A percentile compares a stretch with the other conserved stretches of the same genome.
Evolutionary conservation across 2,113 vertebrate genomes (phyloP).

Genomic region (Rhinichthys klamathensis): DNA sequence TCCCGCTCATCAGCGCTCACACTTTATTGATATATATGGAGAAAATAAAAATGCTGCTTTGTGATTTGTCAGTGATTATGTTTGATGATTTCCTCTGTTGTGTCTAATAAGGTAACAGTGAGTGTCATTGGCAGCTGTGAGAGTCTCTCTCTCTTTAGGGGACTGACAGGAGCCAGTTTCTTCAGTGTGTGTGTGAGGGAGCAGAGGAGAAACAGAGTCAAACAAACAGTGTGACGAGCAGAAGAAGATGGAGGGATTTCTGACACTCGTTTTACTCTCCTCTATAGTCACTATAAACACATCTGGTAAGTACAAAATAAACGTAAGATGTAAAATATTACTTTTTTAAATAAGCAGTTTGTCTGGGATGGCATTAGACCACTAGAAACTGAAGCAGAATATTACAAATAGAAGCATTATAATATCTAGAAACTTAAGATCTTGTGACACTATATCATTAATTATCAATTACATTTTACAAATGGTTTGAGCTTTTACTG

Average conservation of each 20-base stretch:
- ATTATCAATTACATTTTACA: no score
- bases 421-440: no score
- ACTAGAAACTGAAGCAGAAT: no score
- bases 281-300: background rate
- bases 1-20: constrained; percentile 18
- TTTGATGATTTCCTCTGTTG: constrained; percentile 40
- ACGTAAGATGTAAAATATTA: no score
- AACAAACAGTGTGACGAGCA: background rate
- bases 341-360: no score
- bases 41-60: constrained; percentile 17
- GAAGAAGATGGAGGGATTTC: background rate
- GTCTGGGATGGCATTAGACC: no score
- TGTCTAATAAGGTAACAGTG: constrained; percentile 43
- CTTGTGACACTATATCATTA: no score
- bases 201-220: background rate
- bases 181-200: constrained; percentile 24
- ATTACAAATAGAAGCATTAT: no score
- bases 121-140: constrained; percentile 36
- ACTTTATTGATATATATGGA: constrained; percentile 47
- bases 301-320: background rate
- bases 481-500: no score
- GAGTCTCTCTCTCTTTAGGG: constrained; percentile 19
- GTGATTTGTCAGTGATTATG: constrained; percentile 43
- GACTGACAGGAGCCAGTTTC: background rate
- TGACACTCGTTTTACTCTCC: no score